phyloP scores from a whole-genome alignment of 2,797 vertebrate species.

The Clarias pachynema region DNA sequence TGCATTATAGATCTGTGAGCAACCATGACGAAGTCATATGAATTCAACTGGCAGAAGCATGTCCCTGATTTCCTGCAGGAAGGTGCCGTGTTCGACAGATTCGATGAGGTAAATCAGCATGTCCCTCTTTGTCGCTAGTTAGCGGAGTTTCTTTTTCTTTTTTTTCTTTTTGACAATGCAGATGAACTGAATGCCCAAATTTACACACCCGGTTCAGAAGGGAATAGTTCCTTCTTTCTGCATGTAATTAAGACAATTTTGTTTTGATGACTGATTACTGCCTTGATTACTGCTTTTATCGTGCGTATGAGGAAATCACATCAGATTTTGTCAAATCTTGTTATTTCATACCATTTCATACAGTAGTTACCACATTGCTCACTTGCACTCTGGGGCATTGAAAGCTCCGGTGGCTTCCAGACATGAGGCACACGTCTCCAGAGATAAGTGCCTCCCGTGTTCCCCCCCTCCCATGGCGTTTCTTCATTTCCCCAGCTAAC shows the following conservation, averaged over 20 bases:
- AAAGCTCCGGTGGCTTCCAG: slow-evolving; percentile 34
- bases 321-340: background rate
- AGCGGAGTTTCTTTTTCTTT: background rate
- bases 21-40: slow-evolving; percentile 97
- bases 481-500: slow-evolving; percentile 61
- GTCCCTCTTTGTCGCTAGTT: background rate
- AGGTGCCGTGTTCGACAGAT: slow-evolving; percentile 91
- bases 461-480: slow-evolving; percentile 33
- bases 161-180: background rate
- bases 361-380: slow-evolving; percentile 6
- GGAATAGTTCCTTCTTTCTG: background rate
- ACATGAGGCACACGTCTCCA: slow-evolving; percentile 30
- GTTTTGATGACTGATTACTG: background rate
- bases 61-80: slow-evolving; percentile 94
- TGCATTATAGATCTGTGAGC: slow-evolving; percentile 75
- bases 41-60: slow-evolving; percentile 98
- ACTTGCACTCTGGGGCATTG: slow-evolving; percentile 24
- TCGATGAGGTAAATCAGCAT: slow-evolving; percentile 89
- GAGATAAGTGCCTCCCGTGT: slow-evolving; percentile 18
- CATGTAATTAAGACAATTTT: background rate
- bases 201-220: background rate
- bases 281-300: slow-evolving; percentile 1
- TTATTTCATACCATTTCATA: slow-evolving; percentile 17
- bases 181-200: background rate
- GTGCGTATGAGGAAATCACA: background rate